These are phyloP conservation scores for Allobates femoralis DNA, from an alignment of 2,797 vertebrate species.

Conservation along the genomic window DNA sequence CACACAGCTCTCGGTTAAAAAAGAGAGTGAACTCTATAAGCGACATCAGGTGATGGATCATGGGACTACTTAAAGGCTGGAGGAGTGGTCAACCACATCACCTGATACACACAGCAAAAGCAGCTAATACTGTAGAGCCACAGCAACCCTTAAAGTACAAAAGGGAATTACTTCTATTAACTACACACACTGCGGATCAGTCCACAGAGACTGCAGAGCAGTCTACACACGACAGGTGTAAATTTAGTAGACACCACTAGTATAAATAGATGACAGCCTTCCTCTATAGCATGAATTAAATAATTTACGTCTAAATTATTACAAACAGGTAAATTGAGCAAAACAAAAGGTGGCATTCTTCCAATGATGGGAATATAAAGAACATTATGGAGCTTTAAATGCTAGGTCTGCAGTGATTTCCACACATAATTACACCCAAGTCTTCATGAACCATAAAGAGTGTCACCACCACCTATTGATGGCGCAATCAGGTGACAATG, in stretches of 20 bases:
- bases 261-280: neutral
- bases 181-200: too few species aligned
- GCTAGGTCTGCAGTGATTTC: neutral
- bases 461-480: slow-evolving; percentile 35
- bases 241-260: neutral
- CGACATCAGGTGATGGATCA: too few species aligned
- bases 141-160: too few species aligned
- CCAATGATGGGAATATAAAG: neutral
- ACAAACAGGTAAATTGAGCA: neutral
- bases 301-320: neutral
- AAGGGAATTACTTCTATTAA: too few species aligned
- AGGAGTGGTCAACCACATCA: too few species aligned
- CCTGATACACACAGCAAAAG: too few species aligned
- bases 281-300: neutral
- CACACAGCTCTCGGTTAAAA: too few species aligned
- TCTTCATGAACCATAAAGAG: neutral
- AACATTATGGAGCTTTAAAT: neutral
- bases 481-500: slow-evolving; percentile 37
- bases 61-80: too few species aligned
- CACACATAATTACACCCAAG: neutral
- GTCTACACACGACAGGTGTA: neutral
- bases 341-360: neutral
- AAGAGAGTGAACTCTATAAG: too few species aligned
- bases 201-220: too few species aligned
- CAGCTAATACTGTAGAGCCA: too few species aligned